phyloP scores from a whole-genome alignment of 2,797 vertebrate genomes.

The Galago senegalensis region DNA sequence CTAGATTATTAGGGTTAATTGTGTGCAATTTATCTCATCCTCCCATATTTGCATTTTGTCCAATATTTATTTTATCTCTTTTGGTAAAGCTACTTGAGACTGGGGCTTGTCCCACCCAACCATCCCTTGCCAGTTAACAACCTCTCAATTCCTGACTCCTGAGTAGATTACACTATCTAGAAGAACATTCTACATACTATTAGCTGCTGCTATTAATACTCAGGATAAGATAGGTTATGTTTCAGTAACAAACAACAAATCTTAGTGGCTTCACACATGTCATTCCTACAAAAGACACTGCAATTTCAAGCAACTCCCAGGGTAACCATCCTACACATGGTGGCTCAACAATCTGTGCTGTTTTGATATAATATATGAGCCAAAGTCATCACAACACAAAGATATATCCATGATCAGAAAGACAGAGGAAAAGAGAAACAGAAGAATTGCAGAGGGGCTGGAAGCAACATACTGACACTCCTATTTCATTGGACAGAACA shows the following conservation, averaged over 20 bases:
- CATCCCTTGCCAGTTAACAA: background rate
- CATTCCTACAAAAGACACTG: background rate
- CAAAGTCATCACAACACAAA: background rate
- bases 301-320: background rate
- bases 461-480: background rate
- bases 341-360: background rate
- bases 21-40: background rate
- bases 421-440: background rate
- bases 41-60: slow-evolving; percentile 1
- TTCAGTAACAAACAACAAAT: slow-evolving; percentile 43
- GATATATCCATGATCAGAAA: background rate
- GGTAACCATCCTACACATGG: background rate
- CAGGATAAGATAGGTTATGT: slow-evolving; percentile 1
- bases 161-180: background rate
- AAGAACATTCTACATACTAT: background rate
- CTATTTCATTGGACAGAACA: background rate
- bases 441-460: background rate
- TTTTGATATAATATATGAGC: slow-evolving; percentile 15
- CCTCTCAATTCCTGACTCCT: background rate
- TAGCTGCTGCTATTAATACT: background rate
- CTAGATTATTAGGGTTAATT: background rate
- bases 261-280: background rate
- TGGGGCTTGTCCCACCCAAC: background rate
- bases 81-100: background rate
- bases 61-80: slow-evolving; percentile 24